A percentile compares a stretch with the other conserved stretches of the same genome.
Conservation (phyloP, 35 echinoderm and acorn worm species). For the Hemicentrotus pulcherrimus region DNA sequence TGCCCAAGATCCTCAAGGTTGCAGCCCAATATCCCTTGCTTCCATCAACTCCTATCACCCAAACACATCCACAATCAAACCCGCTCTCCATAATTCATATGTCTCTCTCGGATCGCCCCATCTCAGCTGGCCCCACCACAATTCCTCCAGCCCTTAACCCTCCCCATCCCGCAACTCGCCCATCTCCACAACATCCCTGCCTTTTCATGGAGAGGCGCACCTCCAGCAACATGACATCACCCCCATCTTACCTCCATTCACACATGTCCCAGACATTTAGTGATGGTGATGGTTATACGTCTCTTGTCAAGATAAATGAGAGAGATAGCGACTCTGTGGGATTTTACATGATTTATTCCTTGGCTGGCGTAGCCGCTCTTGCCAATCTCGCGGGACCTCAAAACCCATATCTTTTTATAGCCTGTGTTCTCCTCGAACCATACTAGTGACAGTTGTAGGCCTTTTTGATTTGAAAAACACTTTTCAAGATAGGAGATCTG, state of each 20-base stretch:
- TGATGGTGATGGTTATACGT: constrained; percentile 32
- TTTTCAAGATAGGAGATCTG: background rate
- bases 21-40: constrained; percentile 47
- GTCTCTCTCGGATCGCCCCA: background rate
- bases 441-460: background rate
- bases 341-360: constrained; percentile 42
- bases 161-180: background rate
- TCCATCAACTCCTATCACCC: constrained; percentile 46
- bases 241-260: background rate
- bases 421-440: background rate
- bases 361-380: background rate
- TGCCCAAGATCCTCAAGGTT: constrained; percentile 53
- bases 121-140: background rate
- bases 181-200: background rate
- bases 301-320: constrained; percentile 33
- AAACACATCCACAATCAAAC: constrained; percentile 55
- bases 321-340: constrained; percentile 40
- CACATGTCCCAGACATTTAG: background rate
- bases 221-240: background rate
- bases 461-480: constrained; percentile 13
- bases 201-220: background rate
- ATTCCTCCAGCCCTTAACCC: background rate
- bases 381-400: constrained; percentile 12
- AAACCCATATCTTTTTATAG: constrained; percentile 33
- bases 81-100: constrained; percentile 33